These are phyloP conservation scores for Lordiphosa fenestrarum DNA, from an alignment of 2,888 invertebrate species.

Conservation along the genomic window DNA sequence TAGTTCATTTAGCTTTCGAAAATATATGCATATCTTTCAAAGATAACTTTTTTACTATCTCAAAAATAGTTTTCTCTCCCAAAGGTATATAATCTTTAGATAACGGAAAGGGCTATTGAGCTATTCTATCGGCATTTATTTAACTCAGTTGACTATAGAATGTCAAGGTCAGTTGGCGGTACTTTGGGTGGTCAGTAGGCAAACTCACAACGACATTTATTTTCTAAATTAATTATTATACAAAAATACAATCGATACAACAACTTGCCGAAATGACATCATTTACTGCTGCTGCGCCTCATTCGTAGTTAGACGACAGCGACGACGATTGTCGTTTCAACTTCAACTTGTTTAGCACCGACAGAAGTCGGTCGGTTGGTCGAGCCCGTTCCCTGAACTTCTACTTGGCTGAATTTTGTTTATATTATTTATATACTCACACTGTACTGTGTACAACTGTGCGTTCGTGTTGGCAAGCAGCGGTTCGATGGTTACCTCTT, in stretches of 20 bases:
- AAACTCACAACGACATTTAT: slow-evolving; percentile 20
- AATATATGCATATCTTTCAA: too few relatives aligned
- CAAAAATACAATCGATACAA: slow-evolving; percentile 51
- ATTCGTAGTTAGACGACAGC: slow-evolving; percentile 2
- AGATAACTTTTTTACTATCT: too few relatives aligned
- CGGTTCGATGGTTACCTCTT: slow-evolving; percentile 47
- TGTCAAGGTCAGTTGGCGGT: slow-evolving; percentile 58
- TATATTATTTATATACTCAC: slow-evolving; percentile 59
- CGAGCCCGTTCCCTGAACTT: slow-evolving; percentile 39
- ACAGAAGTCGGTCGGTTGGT: slow-evolving; percentile 43
- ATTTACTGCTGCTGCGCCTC: slow-evolving; percentile 29
- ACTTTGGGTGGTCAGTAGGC: slow-evolving; percentile 20
- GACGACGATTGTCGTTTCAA: slow-evolving; percentile 19
- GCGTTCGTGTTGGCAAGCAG: slow-evolving; percentile 68
- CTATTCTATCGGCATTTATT: background rate
- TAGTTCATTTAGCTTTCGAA: too few relatives aligned
- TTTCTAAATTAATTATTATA: slow-evolving; percentile 66
- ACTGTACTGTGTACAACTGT: slow-evolving; percentile 35
- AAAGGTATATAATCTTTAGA: slow-evolving; percentile 1
- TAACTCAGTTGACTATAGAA: slow-evolving; percentile 26
- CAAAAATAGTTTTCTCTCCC: background rate
- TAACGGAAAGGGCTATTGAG: background rate
- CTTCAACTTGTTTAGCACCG: slow-evolving; percentile 43
- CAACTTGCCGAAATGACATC: slow-evolving; percentile 58
- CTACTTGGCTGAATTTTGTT: slow-evolving; percentile 35